These are phyloP conservation scores for Papilio machaon DNA, from an alignment of 1,140 invertebrate species.

Conservation along the genomic window DNA sequence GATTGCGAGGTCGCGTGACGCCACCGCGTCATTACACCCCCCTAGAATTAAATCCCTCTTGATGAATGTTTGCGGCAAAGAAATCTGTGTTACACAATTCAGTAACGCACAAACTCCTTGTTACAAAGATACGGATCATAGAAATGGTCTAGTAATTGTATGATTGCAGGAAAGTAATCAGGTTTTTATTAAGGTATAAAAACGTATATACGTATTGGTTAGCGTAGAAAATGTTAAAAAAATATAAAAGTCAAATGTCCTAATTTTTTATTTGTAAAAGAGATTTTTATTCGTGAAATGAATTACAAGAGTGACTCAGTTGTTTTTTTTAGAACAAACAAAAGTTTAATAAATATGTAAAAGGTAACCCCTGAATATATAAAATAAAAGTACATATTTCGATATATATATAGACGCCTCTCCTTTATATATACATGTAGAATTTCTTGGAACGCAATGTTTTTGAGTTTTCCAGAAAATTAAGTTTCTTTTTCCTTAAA, in stretches of 20 bases:
- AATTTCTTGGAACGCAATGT: background rate
- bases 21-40: background rate
- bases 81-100: background rate
- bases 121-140: slow-evolving; percentile 7
- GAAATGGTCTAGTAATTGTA: background rate
- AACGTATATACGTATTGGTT: too few species aligned
- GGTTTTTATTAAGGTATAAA: background rate
- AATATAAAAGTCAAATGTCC: too few species aligned
- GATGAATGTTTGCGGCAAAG: background rate
- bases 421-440: too few species aligned
- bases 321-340: too few species aligned
- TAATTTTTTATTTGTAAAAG: too few species aligned
- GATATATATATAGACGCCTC: too few species aligned
- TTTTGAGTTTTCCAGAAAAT: background rate
- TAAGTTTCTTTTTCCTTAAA: background rate
- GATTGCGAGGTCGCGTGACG: slow-evolving; percentile 29
- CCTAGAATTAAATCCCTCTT: slow-evolving; percentile 9
- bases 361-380: too few species aligned
- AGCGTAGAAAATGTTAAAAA: too few species aligned
- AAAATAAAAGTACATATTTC: too few species aligned
- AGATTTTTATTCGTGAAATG: too few species aligned
- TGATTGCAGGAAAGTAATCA: slow-evolving; percentile 14
- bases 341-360: too few species aligned
- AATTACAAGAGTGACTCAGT: too few species aligned
- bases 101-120: background rate